A percentile compares a stretch with the other conserved stretches of the same genome.
Conservation (phyloP, 2,797 vertebrate genomes). For the Myotis daubentonii region DNA sequence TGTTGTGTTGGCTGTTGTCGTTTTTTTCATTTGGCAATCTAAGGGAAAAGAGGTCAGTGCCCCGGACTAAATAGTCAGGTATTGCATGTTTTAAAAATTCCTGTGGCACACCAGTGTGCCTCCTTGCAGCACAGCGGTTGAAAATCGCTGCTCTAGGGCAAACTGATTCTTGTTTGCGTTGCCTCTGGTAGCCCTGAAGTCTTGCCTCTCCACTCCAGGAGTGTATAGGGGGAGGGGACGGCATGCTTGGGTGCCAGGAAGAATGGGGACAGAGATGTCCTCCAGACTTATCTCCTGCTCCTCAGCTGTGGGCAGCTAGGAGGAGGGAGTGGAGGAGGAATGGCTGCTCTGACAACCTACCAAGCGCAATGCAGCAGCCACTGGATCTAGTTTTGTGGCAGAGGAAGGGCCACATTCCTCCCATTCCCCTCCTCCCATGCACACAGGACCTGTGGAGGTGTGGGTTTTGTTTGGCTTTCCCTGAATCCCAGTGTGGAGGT, state of each 20-base stretch:
- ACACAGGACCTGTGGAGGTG: background rate
- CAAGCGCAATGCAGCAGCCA: background rate
- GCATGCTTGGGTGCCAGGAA: background rate
- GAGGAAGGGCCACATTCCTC: background rate
- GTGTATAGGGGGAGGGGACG: rapidly evolving
- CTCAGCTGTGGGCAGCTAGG: background rate
- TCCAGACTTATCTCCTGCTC: background rate
- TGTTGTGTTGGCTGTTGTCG: background rate
- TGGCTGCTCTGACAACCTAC: background rate
- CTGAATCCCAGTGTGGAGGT: slow-evolving; percentile 18
- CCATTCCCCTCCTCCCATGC: background rate
- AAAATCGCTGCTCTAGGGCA: background rate
- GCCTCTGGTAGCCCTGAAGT: background rate
- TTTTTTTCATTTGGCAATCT: background rate
- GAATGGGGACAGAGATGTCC: background rate
- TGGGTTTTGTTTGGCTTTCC: slow-evolving; percentile 49
- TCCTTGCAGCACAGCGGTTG: background rate
- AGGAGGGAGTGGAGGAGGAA: background rate
- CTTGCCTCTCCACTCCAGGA: background rate
- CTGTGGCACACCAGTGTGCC: background rate
- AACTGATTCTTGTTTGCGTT: background rate
- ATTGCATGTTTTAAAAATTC: background rate
- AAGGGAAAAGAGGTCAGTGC: background rate
- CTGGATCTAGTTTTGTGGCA: background rate
- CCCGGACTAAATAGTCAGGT: background rate